Conservation (phyloP, 1,140 invertebrate genomes). For the Aethina tumida region DNA sequence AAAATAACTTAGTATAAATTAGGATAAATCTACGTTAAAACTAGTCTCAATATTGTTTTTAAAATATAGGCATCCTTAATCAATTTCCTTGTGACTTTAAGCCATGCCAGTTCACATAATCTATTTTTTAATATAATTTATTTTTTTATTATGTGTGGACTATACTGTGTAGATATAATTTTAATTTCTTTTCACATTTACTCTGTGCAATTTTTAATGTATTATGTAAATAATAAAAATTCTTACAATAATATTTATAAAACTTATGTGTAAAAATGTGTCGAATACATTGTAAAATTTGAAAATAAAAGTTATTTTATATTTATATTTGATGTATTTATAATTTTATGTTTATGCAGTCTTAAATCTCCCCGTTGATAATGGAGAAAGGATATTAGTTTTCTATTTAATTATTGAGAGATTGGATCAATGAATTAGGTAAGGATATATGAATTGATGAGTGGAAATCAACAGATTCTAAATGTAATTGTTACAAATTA, state of each 20-base stretch:
- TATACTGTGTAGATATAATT: too few relatives aligned
- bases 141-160: too few relatives aligned
- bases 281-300: constrained; percentile 24
- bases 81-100: too few relatives aligned
- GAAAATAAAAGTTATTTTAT: constrained; percentile 11
- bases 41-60: constrained; percentile 23
- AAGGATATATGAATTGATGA: background rate
- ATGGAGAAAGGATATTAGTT: too few relatives aligned
- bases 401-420: too few relatives aligned
- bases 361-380: too few relatives aligned
- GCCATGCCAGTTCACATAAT: constrained; percentile 1
- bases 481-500: too few relatives aligned
- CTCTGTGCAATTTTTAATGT: constrained; percentile 21
- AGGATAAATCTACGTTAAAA: constrained; percentile 7
- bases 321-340: constrained; percentile 8
- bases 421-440: too few relatives aligned
- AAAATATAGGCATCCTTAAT: too few relatives aligned
- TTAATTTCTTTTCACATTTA: too few relatives aligned
- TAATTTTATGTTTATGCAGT: too few relatives aligned
- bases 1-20: constrained; percentile 22
- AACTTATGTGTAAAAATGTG: constrained; percentile 28
- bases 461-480: too few relatives aligned
- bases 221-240: constrained; percentile 24
- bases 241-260: constrained; percentile 25
- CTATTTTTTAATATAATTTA: constrained; percentile 6